These are phyloP conservation scores for Empis livida DNA, from an alignment of 2,888 invertebrate species.

Conservation along the genomic window DNA sequence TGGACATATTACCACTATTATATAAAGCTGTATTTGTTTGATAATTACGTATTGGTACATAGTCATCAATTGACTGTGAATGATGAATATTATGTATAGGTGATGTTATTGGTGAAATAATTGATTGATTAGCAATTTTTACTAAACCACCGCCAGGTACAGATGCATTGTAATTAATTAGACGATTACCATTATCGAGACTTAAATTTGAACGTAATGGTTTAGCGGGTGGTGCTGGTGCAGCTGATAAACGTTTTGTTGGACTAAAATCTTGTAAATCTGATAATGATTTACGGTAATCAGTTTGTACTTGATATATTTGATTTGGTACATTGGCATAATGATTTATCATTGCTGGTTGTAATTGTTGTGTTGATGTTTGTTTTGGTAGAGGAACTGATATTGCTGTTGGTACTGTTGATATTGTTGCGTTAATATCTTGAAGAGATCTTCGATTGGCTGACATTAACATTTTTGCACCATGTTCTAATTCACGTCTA, in stretches of 20 bases:
- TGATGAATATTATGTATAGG: conserved; percentile 3
- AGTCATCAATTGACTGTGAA: conserved; percentile 40
- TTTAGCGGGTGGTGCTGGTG: conserved; percentile 44
- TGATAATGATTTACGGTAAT: conserved; percentile 45
- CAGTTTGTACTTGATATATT: conserved; percentile 29
- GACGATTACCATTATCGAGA: conserved; percentile 1
- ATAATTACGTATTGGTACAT: conserved; percentile 44
- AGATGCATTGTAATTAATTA: background rate
- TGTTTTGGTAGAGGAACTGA: conserved; percentile 20
- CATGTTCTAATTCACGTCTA: conserved; percentile 38
- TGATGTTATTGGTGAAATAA: conserved; percentile 1
- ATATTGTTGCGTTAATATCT: conserved; percentile 39
- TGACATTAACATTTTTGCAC: conserved; percentile 34
- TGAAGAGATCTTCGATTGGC: conserved; percentile 48
- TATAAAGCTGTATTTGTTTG: conserved; percentile 26
- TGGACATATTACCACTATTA: conserved; percentile 48
- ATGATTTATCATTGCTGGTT: conserved; percentile 27
- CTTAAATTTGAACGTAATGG: conserved; percentile 34
- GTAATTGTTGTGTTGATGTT: conserved; percentile 21
- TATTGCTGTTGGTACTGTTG: conserved; percentile 15
- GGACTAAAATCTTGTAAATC: conserved; percentile 39
- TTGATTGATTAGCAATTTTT: conserved; percentile 21
- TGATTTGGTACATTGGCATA: conserved; percentile 26
- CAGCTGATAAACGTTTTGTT: conserved; percentile 21
- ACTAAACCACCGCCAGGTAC: conserved; percentile 22